phyloP scores from a whole-genome alignment of 92 coral and sea anemone species.

The Nematostella vectensis region DNA sequence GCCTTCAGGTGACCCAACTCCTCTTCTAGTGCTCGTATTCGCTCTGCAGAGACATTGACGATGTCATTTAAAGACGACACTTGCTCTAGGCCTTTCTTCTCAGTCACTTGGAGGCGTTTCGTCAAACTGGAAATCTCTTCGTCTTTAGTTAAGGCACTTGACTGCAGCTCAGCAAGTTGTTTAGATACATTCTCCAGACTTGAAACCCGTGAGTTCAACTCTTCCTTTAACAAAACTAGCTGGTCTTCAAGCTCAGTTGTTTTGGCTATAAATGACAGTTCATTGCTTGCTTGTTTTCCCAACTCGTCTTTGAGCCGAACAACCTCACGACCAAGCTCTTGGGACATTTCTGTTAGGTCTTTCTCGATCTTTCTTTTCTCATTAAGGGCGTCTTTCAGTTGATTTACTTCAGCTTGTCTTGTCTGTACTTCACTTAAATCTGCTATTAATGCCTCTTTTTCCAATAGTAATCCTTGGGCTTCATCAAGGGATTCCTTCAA shows the following conservation, averaged over 20 bases:
- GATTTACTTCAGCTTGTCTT: no score
- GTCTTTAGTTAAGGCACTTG: conserved; percentile 23
- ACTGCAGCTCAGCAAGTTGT: conserved; percentile 23
- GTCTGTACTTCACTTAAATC: conserved; percentile 10
- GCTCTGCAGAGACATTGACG: conserved; percentile 3
- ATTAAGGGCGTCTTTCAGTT: conserved; percentile 8
- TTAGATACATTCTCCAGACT: conserved; percentile 8
- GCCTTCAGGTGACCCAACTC: conserved; percentile 25
- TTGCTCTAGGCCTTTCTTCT: background rate
- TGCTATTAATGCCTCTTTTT: no score
- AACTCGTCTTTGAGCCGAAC: conserved; percentile 14
- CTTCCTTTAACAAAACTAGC: conserved; percentile 22
- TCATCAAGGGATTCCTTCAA: conserved; percentile 17
- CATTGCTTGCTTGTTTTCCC: conserved; percentile 2
- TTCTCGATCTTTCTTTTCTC: conserved; percentile 5
- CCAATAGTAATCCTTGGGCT: no score
- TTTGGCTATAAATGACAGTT: conserved; percentile 10
- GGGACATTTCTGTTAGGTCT: conserved; percentile 5
- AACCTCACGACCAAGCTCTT: conserved; percentile 9
- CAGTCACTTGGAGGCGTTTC: background rate
- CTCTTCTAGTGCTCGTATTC: conserved; percentile 4
- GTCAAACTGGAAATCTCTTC: conserved; percentile 20
- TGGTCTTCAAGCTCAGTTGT: conserved; percentile 13
- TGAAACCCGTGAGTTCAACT: conserved; percentile 15
- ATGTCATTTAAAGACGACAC: conserved; percentile 6